Percentiles rank a stretch among this genome's conserved stretches.
These are phyloP conservation scores for Babyrousa celebensis DNA, from an alignment of 2,797 vertebrate genomes.

Conservation along the genomic window DNA sequence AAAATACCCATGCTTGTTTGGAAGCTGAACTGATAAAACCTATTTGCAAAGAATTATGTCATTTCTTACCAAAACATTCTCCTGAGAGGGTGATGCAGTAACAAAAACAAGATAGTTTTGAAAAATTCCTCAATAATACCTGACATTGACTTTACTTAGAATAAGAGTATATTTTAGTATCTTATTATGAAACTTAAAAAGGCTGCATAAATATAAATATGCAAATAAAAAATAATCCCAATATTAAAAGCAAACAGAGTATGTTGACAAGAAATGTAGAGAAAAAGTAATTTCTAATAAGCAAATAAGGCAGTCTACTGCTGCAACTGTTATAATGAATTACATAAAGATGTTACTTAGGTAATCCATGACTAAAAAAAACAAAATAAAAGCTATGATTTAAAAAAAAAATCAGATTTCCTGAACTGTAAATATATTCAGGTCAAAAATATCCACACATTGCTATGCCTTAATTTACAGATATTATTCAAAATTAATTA, in stretches of 20 bases:
- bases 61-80: constrained; percentile 96
- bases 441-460: constrained; percentile 25
- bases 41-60: constrained; percentile 72
- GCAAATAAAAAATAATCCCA: constrained; percentile 67
- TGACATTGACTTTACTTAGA: constrained; percentile 66
- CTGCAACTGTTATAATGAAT: not conserved
- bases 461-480: not conserved
- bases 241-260: constrained; percentile 65
- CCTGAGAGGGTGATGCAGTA: constrained; percentile 93
- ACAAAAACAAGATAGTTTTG: constrained; percentile 91
- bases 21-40: constrained; percentile 76
- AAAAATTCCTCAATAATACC: constrained; percentile 82
- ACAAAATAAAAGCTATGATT: constrained; percentile 9
- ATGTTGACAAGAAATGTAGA: constrained; percentile 32
- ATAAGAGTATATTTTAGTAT: constrained; percentile 68
- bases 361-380: constrained; percentile 54
- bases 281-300: constrained; percentile 46
- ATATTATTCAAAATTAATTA: not conserved
- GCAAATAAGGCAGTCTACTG: not conserved
- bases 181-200: constrained; percentile 43
- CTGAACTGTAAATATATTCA: constrained; percentile 47
- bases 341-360: constrained; percentile 22
- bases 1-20: constrained; percentile 81
- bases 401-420: not conserved
- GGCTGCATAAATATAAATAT: constrained; percentile 40